These are phyloP conservation scores for Rhamphomyia laevipes DNA, from an alignment of 2,888 invertebrate genomes.

Conservation along the genomic window DNA sequence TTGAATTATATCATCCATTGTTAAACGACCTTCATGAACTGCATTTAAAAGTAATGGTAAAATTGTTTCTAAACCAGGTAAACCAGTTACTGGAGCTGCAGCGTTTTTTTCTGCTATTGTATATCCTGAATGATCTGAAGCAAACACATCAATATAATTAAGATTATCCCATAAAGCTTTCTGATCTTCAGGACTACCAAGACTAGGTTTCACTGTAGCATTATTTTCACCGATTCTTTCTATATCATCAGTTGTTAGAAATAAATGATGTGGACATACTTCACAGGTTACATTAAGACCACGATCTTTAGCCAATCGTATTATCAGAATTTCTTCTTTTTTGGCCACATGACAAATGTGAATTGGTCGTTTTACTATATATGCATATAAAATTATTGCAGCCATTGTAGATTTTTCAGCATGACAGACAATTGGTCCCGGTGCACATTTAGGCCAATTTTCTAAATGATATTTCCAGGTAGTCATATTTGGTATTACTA, in stretches of 20 bases:
- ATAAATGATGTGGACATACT: slow-evolving; percentile 96
- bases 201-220: slow-evolving; percentile 25
- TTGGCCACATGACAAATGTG: slow-evolving; percentile 96
- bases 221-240: slow-evolving; percentile 37
- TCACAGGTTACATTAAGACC: slow-evolving; percentile 95
- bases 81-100: slow-evolving; percentile 77
- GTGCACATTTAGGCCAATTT: slow-evolving; percentile 40
- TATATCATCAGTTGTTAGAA: slow-evolving; percentile 73
- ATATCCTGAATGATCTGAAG: slow-evolving; percentile 98
- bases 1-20: slow-evolving; percentile 80
- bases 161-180: slow-evolving; percentile 96
- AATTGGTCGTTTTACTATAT: slow-evolving; percentile 74
- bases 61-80: slow-evolving; percentile 94
- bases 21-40: slow-evolving; percentile 75
- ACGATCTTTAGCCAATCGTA: slow-evolving; percentile 78
- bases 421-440: slow-evolving; percentile 78
- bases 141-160: slow-evolving; percentile 91
- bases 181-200: slow-evolving; percentile 82
- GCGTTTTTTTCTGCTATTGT: slow-evolving; percentile 77
- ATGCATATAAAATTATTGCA: slow-evolving; percentile 79
- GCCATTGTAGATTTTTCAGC: slow-evolving; percentile 95
- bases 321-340: slow-evolving; percentile 86
- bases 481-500: too few species aligned
- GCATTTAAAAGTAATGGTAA: slow-evolving; percentile 92
- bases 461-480: too few species aligned